Evolutionary conservation across 2,113 vertebrate genomes (phyloP), one percentile per base, ranked within the genome.

Genomic region (Nettapus auritus): DNA sequence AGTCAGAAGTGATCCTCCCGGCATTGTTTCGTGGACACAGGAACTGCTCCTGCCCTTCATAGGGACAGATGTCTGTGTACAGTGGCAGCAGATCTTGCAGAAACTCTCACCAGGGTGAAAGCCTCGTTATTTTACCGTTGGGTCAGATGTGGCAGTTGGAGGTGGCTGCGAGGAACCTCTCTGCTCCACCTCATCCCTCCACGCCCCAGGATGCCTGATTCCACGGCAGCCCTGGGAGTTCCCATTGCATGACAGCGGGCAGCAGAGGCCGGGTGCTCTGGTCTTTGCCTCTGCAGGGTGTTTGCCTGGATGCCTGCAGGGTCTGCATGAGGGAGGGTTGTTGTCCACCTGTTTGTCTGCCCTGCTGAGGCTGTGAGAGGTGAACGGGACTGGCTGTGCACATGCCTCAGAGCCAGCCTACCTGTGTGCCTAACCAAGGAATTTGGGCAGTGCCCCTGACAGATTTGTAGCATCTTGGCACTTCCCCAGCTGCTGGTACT

Each of bases 131-230:
- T 81, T 88, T 7, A 42, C 40, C 20, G 11, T 38, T 2, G 3
- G 28, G 42, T 42, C 79, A 25, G n/a, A 26, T 2, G 34, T 69
- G n/a, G 40, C 0, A 0, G 8, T 14, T 6, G 0, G 5, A 73
- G 29, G 25, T 4, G 33, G 11, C 64, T 26, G 50, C 12, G 44
- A 25, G n/a, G 31, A 31, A 6, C 8, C 23, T 10, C 53, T 62
- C 42, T 5, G 6, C 19, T 42, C 16, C 56, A 50, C 56, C 20
- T 48, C 33, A 36, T 59, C 40, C 13, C 56, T 5, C 6, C 1
- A 20, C 59, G 44, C 48, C 53, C 55, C 13, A 12, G 25, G 46
- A 53, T 60, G 21, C 34, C 62, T 55, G 1, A 5, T 7, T 7
- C 36, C 1, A 2, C 29, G 9, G 19, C 36, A 7, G 38, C 64